phyloP scores from a whole-genome alignment of 2,797 vertebrate species.

The Epinephelus malabaricus region DNA sequence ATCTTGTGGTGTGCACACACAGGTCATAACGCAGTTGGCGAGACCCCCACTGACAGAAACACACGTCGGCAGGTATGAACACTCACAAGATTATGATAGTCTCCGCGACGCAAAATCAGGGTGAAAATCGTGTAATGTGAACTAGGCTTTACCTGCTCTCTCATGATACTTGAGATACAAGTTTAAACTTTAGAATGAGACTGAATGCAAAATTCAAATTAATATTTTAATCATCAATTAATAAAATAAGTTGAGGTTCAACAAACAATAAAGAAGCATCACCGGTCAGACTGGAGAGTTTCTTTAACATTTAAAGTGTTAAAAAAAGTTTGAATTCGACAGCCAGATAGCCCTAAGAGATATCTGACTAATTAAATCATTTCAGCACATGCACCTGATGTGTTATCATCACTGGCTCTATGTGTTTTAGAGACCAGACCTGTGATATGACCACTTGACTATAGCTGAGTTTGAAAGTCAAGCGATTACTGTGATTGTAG shows the following conservation, averaged over 20 bases:
- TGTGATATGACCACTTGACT: no score
- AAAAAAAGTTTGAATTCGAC: constrained; percentile 28
- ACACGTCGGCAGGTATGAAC: no score
- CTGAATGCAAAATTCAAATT: neutral
- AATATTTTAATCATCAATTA: constrained; percentile 44
- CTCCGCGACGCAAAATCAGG: no score
- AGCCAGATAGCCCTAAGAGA: neutral
- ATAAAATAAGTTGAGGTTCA: constrained; percentile 31
- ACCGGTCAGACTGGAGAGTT: constrained; percentile 17
- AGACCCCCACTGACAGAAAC: no score
- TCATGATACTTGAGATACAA: neutral
- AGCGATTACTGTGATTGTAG: constrained; percentile 1
- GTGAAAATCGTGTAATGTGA: no score
- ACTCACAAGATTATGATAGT: no score
- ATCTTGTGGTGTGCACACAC: no score
- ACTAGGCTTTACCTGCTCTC: neutral
- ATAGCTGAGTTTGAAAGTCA: no score
- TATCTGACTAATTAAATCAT: neutral
- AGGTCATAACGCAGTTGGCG: no score
- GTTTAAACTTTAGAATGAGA: neutral
- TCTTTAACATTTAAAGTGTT: constrained; percentile 19
- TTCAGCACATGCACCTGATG: neutral
- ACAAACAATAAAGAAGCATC: neutral
- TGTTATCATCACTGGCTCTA: neutral
- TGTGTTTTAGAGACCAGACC: neutral